Percentiles rank a stretch among this genome's conserved stretches.
Evolutionary conservation across 2,797 vertebrate genomes (phyloP).

Genomic region (Valencia hispanica): DNA sequence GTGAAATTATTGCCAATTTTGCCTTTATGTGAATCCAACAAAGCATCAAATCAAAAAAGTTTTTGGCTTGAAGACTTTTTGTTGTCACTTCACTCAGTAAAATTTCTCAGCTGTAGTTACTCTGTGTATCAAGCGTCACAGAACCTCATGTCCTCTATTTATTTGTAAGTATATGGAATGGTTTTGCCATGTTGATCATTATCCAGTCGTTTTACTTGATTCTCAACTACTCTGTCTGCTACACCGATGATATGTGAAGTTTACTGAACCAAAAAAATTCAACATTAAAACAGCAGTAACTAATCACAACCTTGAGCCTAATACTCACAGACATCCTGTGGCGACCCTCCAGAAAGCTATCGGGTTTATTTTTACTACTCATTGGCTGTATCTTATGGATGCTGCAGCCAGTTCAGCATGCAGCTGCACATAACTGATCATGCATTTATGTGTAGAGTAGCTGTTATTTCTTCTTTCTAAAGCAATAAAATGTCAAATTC

Average conservation of each 20-base stretch:
- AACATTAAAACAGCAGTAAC: constrained; percentile 60
- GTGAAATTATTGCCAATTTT: neutral
- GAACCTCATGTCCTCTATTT: neutral
- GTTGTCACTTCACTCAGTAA: neutral
- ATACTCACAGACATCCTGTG: constrained; percentile 66
- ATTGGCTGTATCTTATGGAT: constrained; percentile 45
- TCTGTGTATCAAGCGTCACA: neutral
- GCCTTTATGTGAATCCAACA: neutral
- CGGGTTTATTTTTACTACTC: constrained; percentile 63
- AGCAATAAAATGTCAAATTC: constrained; percentile 31
- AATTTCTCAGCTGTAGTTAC: neutral
- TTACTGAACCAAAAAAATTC: constrained; percentile 44
- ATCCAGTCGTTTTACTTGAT: constrained; percentile 20
- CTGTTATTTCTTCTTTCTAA: constrained; percentile 39
- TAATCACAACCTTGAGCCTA: constrained; percentile 60
- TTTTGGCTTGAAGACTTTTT: neutral
- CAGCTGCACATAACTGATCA: constrained; percentile 26
- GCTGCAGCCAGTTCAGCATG: constrained; percentile 28
- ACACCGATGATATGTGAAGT: constrained; percentile 43
- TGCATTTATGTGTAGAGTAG: constrained; percentile 21
- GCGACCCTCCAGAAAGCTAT: constrained; percentile 66
- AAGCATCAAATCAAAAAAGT: neutral
- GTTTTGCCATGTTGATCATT: constrained; percentile 23
- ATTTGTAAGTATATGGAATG: neutral
- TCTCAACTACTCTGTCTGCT: constrained; percentile 20